Base-by-base conservation (phyloP, 2,113 vertebrate species). In the Laterallus jamaicensis region DNA sequence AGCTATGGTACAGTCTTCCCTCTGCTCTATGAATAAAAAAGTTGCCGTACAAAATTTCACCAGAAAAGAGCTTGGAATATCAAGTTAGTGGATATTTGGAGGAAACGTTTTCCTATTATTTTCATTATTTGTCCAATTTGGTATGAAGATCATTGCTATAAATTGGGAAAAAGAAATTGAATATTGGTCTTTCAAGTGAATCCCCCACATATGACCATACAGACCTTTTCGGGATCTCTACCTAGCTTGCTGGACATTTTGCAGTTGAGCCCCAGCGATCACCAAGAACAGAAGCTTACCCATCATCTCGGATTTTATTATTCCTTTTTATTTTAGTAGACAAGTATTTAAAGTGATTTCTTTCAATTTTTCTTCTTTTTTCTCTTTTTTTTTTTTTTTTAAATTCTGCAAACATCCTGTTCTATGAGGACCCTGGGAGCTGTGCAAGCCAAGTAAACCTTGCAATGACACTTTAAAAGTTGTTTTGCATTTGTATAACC, bases 31-130 rank as follows among this genome's bases (percentile, higher is more conserved):
- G 40, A 62, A 49, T 66, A 31, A 70, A 56, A 69, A 37, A 25
- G 5, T 0, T 0, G 8, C 29, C 19, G 52, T 25, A 29, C 17
- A 50, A 28, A 69, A 70, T 8, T 17, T 47, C 3, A 2, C 0
- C 6, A 42, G 12, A 22, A 88, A 59, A 73, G 37, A 47, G 1
- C 11, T 73, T 82, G 5, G 15, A 64, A 71, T 31, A 64, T 1
- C 5, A 82, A 42, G 3, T 76, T 83, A 35, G 20, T 80, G 32
- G 39, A 26, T 64, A 85, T 54, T 76, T 68, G 24, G 3, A 82
- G 11, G 11, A 70, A 82, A 68, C 1, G 2, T 15, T 19, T 69
- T 58, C 26, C 78, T 6, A 32, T 12, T 3, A 4, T 76, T 5
- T 76, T 79, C 7, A 55, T 9, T 54, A 5, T 76, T 50, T 76